Evolutionary conservation across 2,888 invertebrate species (phyloP).

Genomic region (Nineta flava): DNA sequence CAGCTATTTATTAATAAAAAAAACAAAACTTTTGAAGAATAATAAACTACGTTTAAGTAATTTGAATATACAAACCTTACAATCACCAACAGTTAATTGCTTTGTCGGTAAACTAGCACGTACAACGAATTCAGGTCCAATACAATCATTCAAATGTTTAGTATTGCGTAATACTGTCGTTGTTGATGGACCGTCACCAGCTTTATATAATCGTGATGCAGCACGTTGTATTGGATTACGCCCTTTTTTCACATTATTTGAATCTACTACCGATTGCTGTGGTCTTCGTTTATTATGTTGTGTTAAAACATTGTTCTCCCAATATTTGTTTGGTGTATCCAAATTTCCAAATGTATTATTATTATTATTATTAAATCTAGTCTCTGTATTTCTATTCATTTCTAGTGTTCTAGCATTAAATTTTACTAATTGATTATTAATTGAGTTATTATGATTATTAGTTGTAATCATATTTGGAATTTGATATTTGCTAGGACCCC

Average conservation of each 20-base stretch:
- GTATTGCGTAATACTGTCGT: conserved; percentile 8
- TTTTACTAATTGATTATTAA: neutral
- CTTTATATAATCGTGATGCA: conserved; percentile 51
- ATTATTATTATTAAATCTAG: neutral
- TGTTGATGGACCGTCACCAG: conserved; percentile 28
- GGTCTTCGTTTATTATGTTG: neutral
- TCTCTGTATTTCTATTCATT: neutral
- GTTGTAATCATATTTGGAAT: neutral
- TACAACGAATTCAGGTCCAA: conserved; percentile 62
- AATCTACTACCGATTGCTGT: neutral
- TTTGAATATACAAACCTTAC: conserved; percentile 29
- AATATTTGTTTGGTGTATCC: neutral
- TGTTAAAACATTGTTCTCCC: neutral
- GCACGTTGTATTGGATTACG: conserved; percentile 55
- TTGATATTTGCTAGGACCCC: neutral
- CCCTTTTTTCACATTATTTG: neutral
- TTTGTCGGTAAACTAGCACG: conserved; percentile 49
- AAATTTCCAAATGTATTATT: neutral
- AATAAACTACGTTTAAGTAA: too few species aligned
- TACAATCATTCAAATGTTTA: conserved; percentile 19
- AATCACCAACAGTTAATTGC: conserved; percentile 39
- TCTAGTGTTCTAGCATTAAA: neutral
- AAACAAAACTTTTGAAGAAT: too few species aligned
- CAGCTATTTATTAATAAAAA: too few species aligned
- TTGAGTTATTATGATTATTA: neutral